Percentiles rank a stretch among this genome's conserved stretches.
Conservation (phyloP, 2,113 vertebrate species). For the Sprattus sprattus region DNA sequence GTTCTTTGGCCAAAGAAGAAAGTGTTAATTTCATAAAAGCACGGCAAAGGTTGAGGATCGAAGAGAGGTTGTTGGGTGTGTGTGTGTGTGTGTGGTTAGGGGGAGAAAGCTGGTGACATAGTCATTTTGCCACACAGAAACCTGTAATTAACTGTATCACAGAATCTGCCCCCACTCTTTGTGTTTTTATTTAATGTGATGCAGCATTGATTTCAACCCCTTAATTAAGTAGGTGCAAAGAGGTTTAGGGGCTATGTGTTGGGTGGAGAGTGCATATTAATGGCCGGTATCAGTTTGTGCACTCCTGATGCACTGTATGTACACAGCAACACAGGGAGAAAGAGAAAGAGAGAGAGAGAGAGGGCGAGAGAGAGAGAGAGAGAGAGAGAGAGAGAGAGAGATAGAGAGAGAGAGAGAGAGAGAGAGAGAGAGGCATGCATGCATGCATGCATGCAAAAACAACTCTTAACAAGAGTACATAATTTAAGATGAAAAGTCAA, state of each 20-base stretch:
- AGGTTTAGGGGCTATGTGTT: slow-evolving; percentile 35
- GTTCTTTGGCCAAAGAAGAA: slow-evolving; percentile 37
- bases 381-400: not conserved
- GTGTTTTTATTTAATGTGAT: slow-evolving; percentile 46
- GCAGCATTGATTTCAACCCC: slow-evolving; percentile 30
- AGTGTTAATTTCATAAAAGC: slow-evolving; percentile 50
- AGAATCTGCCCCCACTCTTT: slow-evolving; percentile 24
- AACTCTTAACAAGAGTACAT: not conserved
- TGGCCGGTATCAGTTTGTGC: not conserved
- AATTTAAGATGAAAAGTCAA: not conserved
- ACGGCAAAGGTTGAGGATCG: not conserved
- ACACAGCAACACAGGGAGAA: not conserved
- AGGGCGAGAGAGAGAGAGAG: slow-evolving; percentile 2
- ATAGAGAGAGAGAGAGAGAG: not conserved
- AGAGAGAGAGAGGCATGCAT: not conserved
- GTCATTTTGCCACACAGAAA: slow-evolving; percentile 24
- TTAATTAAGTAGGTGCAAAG: slow-evolving; percentile 44
- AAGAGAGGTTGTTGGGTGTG: not conserved
- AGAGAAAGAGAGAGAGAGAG: not conserved
- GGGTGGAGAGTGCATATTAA: slow-evolving; percentile 24
- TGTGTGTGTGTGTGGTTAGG: too few species aligned
- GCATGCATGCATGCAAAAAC: not conserved
- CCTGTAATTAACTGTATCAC: slow-evolving; percentile 30
- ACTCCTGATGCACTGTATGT: not conserved
- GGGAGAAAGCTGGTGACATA: slow-evolving; percentile 16